Evolutionary conservation across 2,888 invertebrate genomes (phyloP).

Genomic region (Creontiades dilutus): DNA sequence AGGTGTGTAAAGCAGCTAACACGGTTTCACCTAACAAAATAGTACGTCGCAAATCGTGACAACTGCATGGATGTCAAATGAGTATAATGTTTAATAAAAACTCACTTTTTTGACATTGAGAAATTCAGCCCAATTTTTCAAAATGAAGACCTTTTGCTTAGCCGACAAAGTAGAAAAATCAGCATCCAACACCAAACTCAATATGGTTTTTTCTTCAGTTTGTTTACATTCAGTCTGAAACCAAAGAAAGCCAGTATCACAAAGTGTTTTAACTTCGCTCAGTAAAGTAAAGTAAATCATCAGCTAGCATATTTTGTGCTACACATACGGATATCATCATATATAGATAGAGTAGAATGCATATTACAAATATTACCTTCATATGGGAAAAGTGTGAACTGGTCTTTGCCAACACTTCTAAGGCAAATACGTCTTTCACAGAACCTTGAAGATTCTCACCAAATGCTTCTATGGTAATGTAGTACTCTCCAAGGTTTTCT

Average conservation of each 20-base stretch:
- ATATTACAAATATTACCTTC: conserved; percentile 51
- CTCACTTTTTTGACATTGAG: conserved; percentile 76
- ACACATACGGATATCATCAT: no score
- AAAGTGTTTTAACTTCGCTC: no score
- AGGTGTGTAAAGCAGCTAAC: no score
- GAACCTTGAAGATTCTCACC: conserved; percentile 79
- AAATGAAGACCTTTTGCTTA: conserved; percentile 83
- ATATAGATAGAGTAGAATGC: no score
- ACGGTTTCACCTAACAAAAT: no score
- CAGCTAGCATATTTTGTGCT: no score
- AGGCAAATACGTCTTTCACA: conserved; percentile 84
- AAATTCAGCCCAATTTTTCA: conserved; percentile 86
- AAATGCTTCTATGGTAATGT: conserved; percentile 82
- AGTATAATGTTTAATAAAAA: neutral
- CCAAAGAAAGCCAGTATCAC: conserved; percentile 35
- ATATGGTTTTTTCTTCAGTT: conserved; percentile 81
- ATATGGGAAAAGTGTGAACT: conserved; percentile 52
- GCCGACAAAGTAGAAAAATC: conserved; percentile 78
- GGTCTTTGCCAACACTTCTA: conserved; percentile 81
- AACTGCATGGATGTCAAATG: no score
- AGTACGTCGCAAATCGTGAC: no score
- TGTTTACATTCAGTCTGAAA: conserved; percentile 79
- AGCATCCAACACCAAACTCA: conserved; percentile 85
- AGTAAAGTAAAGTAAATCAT: no score
- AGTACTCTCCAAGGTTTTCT: conserved; percentile 84